These are phyloP conservation scores for Drosophila yakuba DNA, from an alignment of 1,140 invertebrate genomes.

Conservation along the genomic window DNA sequence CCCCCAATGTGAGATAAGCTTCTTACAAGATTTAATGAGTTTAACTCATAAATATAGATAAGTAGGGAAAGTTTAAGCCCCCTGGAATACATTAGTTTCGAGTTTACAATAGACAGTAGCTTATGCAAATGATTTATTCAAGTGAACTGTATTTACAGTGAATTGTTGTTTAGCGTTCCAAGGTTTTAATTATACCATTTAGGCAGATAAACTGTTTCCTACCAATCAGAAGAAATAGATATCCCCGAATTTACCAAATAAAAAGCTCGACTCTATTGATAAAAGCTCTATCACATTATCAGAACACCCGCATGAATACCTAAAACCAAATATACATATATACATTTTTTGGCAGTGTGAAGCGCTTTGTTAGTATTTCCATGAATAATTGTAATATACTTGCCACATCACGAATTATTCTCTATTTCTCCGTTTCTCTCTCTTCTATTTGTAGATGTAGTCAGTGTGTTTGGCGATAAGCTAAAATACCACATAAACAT, in stretches of 20 bases:
- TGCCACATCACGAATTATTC: conserved; percentile 66
- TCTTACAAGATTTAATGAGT: not conserved
- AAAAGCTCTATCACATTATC: conserved; percentile 29
- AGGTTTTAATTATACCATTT: not conserved
- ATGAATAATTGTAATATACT: conserved; percentile 39
- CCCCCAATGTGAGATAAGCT: not conserved
- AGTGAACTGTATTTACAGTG: not conserved
- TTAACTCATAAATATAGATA: not conserved
- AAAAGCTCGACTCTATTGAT: conserved; percentile 18
- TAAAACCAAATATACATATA: conserved; percentile 26
- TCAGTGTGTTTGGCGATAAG: conserved; percentile 92
- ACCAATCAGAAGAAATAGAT: not conserved
- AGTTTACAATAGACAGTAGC: not conserved
- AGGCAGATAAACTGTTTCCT: not conserved
- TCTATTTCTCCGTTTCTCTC: conserved; percentile 78
- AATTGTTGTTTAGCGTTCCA: not conserved
- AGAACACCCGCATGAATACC: not conserved
- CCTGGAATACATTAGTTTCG: not conserved
- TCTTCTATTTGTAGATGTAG: conserved; percentile 90
- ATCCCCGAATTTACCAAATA: not conserved
- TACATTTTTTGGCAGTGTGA: conserved; percentile 30
- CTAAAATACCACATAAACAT: conserved; percentile 76
- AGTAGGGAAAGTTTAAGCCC: not conserved
- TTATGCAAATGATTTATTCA: not conserved
- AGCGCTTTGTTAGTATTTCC: conserved; percentile 41